A percentile compares a stretch with the other conserved stretches of the same genome.
Evolutionary conservation across 2,113 vertebrate species (phyloP).

Genomic region (Prionailurus bengalensis): DNA sequence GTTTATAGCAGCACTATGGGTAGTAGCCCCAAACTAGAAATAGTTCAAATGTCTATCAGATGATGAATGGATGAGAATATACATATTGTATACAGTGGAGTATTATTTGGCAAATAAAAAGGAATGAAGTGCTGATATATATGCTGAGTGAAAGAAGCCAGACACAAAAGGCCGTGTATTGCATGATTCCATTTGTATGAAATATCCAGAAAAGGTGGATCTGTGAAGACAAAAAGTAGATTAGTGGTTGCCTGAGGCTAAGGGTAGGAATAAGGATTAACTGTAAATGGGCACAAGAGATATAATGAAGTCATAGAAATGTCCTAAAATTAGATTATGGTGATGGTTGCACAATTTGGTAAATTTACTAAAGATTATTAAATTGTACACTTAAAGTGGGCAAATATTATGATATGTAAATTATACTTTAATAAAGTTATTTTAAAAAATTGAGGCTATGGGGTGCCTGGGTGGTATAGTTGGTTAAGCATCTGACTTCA

Average conservation of each 20-base stretch:
- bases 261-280: not conserved
- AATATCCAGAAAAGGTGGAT: not conserved
- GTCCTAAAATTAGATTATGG: not conserved
- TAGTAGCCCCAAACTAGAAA: slow-evolving; percentile 30
- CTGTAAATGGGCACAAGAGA: not conserved
- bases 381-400: not conserved
- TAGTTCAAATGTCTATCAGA: not conserved
- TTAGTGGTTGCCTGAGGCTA: not conserved
- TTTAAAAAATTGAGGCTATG: not conserved
- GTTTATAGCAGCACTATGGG: not conserved
- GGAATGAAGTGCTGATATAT: not conserved
- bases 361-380: slow-evolving; percentile 10
- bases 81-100: not conserved
- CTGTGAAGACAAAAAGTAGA: not conserved
- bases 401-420: slow-evolving; percentile 22
- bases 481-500: too few species aligned
- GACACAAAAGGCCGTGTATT: not conserved
- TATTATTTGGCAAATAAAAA: slow-evolving; percentile 50
- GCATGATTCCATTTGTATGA: not conserved
- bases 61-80: not conserved
- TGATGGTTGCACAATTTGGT: not conserved
- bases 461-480: too few species aligned
- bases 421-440: not conserved
- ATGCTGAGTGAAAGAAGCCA: not conserved
- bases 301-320: not conserved